phyloP scores from a whole-genome alignment of 1,140 invertebrate genomes.

The Tachypleus tridentatus region DNA sequence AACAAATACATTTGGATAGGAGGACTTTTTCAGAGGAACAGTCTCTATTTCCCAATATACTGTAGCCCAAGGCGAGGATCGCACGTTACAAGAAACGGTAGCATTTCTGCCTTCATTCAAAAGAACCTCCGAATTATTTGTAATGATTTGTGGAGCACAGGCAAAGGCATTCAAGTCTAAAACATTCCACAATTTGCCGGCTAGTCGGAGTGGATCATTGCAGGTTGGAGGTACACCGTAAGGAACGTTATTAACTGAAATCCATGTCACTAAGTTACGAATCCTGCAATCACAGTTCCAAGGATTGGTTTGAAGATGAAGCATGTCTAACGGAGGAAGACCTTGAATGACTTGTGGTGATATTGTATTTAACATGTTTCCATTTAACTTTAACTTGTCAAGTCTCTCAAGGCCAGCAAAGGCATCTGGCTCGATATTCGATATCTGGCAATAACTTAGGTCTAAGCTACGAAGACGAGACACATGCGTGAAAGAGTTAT shows the following conservation, averaged over 20 bases:
- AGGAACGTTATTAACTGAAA: constrained; percentile 59
- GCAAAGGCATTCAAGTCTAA: constrained; percentile 65
- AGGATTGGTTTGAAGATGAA: constrained; percentile 59
- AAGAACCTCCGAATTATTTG: constrained; percentile 20
- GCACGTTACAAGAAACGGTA: constrained; percentile 55
- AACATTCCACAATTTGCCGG: constrained; percentile 53
- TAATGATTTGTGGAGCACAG: constrained; percentile 44
- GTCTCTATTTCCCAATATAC: constrained; percentile 31
- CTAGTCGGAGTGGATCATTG: constrained; percentile 45
- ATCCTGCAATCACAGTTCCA: constrained; percentile 69
- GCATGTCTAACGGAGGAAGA: constrained; percentile 48
- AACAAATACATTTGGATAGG: constrained; percentile 13
- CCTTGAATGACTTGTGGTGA: constrained; percentile 38
- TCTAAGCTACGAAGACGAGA: constrained; percentile 41
- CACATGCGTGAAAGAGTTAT: constrained; percentile 53
- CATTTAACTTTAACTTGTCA: constrained; percentile 60
- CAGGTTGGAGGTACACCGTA: constrained; percentile 54
- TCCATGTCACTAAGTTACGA: constrained; percentile 60
- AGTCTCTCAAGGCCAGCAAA: constrained; percentile 56
- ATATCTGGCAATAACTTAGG: constrained; percentile 63
- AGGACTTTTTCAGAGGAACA: constrained; percentile 32
- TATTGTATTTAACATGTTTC: constrained; percentile 50
- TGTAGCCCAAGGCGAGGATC: constrained; percentile 51
- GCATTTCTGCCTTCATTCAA: constrained; percentile 53
- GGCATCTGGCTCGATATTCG: constrained; percentile 52